Evolutionary conservation across 35 echinoderm and acorn worm genomes (phyloP).

Genomic region (Hemicentrotus pulcherrimus): DNA sequence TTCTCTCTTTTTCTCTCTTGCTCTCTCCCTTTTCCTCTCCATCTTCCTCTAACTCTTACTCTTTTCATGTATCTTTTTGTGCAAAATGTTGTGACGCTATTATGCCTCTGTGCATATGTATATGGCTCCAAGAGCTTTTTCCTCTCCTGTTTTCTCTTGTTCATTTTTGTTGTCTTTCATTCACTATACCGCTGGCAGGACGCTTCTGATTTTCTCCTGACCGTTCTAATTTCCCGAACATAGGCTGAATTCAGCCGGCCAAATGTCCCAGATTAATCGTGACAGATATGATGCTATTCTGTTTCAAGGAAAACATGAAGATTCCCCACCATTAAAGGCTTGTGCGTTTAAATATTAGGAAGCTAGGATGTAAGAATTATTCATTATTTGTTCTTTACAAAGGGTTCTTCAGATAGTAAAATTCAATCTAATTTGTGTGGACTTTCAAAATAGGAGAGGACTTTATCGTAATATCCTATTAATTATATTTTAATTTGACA

Average conservation of each 20-base stretch:
- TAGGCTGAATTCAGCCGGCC: not conserved
- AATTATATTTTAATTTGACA: too few species aligned
- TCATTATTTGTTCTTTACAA: not conserved
- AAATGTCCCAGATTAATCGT: not conserved
- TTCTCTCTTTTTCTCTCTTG: not conserved
- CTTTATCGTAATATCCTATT: too few species aligned
- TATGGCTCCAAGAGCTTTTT: not conserved
- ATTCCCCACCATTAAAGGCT: not conserved
- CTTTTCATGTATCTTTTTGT: too few species aligned
- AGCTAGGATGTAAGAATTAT: not conserved
- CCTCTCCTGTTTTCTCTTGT: not conserved
- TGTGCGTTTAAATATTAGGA: not conserved
- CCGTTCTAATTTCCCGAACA: conserved; percentile 9
- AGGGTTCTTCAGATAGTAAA: too few species aligned
- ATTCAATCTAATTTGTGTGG: too few species aligned
- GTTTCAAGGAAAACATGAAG: not conserved
- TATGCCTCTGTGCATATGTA: not conserved
- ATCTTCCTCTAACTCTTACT: not conserved
- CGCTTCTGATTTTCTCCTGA: conserved; percentile 27
- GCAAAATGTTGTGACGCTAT: not conserved
- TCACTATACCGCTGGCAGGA: not conserved
- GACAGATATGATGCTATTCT: conserved; percentile 20
- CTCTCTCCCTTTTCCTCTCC: not conserved
- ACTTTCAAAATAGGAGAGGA: too few species aligned
- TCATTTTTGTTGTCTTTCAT: not conserved